Evolutionary conservation across 2,888 invertebrate genomes (phyloP).

Genomic region (Pimpla rufipes): DNA sequence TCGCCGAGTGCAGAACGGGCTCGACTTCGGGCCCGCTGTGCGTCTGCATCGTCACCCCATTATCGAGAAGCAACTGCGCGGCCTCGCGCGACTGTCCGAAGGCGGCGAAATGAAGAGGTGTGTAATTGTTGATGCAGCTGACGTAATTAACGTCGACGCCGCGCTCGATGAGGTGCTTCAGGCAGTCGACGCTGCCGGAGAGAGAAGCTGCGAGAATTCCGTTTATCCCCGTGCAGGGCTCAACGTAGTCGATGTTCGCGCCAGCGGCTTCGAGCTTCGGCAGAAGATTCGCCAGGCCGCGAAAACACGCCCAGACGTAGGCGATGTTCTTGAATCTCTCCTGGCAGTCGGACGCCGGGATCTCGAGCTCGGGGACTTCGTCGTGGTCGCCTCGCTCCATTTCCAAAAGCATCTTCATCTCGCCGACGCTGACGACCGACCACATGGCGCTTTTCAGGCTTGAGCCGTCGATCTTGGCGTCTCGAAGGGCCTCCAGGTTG

Average conservation of each 20-base stretch:
- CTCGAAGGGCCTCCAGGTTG: slow-evolving; percentile 78
- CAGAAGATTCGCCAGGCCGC: slow-evolving; percentile 90
- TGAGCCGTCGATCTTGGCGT: slow-evolving; percentile 75
- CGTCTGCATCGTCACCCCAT: slow-evolving; percentile 82
- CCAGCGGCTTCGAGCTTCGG: slow-evolving; percentile 89
- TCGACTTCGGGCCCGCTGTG: slow-evolving; percentile 75
- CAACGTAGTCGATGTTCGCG: slow-evolving; percentile 90
- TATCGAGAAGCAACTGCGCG: slow-evolving; percentile 84
- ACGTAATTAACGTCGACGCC: slow-evolving; percentile 90
- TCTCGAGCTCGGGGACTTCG: slow-evolving; percentile 62
- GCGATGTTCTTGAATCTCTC: slow-evolving; percentile 87
- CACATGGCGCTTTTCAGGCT: slow-evolving; percentile 80
- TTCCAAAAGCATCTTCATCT: slow-evolving; percentile 80
- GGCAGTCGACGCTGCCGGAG: slow-evolving; percentile 90
- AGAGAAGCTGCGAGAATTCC: slow-evolving; percentile 92
- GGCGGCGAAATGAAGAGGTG: slow-evolving; percentile 86
- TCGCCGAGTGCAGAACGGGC: slow-evolving; percentile 86
- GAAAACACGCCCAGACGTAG: slow-evolving; percentile 92
- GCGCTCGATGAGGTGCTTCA: slow-evolving; percentile 89
- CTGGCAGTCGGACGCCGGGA: slow-evolving; percentile 64
- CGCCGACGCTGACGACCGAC: slow-evolving; percentile 78
- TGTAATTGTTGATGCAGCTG: slow-evolving; percentile 76
- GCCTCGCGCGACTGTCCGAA: slow-evolving; percentile 85
- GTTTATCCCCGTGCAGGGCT: slow-evolving; percentile 91
- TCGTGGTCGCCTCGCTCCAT: slow-evolving; percentile 77